phyloP scores from a whole-genome alignment of 2,888 invertebrate genomes.

The Eulithis testata region DNA sequence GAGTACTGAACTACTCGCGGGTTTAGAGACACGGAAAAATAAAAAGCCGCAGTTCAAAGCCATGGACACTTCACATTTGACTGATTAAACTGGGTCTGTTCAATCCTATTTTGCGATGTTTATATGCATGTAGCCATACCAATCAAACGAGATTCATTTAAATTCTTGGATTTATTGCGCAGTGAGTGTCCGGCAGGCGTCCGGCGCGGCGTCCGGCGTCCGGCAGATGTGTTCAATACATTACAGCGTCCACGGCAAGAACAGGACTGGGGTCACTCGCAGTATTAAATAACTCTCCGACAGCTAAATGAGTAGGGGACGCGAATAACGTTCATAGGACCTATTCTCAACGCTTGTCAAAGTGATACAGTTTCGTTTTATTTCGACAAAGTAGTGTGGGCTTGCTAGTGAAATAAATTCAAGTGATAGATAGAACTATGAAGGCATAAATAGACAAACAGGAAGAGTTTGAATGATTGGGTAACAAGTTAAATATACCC shows the following conservation, averaged over 20 bases:
- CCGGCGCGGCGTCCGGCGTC: slow-evolving; percentile 61
- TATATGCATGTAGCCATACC: slow-evolving; percentile 36
- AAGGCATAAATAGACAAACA: too few species aligned
- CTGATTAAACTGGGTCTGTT: slow-evolving; percentile 16
- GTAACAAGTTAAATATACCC: too few species aligned
- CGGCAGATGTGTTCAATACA: slow-evolving; percentile 80
- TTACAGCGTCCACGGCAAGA: slow-evolving; percentile 64
- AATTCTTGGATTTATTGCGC: slow-evolving; percentile 70
- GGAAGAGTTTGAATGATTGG: too few species aligned
- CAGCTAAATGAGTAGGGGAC: slow-evolving; percentile 82
- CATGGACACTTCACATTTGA: slow-evolving; percentile 19
- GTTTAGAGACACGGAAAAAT: neutral
- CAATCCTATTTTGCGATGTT: slow-evolving; percentile 34
- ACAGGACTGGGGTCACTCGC: slow-evolving; percentile 74
- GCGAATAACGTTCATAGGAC: slow-evolving; percentile 56
- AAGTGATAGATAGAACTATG: too few species aligned
- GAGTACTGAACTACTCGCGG: too few species aligned
- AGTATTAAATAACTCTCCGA: slow-evolving; percentile 83
- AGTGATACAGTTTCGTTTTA: slow-evolving; percentile 29
- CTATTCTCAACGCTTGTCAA: slow-evolving; percentile 52
- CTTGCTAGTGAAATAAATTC: too few species aligned
- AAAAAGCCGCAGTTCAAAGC: neutral
- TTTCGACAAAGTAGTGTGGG: slow-evolving; percentile 7
- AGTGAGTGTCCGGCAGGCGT: slow-evolving; percentile 51
- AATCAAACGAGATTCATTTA: slow-evolving; percentile 51